Conservation (phyloP, 2,888 invertebrate genomes). For the Amiota mariae region DNA sequence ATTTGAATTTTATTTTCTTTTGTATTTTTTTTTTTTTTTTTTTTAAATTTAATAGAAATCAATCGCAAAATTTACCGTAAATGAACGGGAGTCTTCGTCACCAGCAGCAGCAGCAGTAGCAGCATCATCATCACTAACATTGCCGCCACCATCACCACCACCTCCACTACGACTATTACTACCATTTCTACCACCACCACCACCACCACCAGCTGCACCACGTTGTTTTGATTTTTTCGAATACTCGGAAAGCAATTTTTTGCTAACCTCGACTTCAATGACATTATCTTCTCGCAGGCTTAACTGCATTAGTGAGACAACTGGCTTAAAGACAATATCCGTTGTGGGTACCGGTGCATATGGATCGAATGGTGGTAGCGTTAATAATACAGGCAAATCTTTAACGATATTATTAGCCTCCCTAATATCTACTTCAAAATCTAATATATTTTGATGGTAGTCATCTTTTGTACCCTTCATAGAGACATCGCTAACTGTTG, state of each 20-base stretch:
- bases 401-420: slow-evolving; percentile 55
- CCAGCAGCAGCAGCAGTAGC: not conserved
- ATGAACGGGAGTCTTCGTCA: slow-evolving; percentile 2
- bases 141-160: not conserved
- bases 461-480: no score
- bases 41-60: not conserved
- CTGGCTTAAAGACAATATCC: slow-evolving; percentile 67
- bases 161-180: no score
- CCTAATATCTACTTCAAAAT: not conserved
- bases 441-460: no score
- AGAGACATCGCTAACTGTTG: no score
- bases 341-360: slow-evolving; percentile 64
- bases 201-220: not conserved
- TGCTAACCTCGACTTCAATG: slow-evolving; percentile 66
- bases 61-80: not conserved
- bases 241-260: slow-evolving; percentile 63
- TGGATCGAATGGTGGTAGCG: slow-evolving; percentile 68
- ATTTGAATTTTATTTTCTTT: not conserved
- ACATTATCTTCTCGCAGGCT: slow-evolving; percentile 67
- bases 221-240: slow-evolving; percentile 1
- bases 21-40: not conserved
- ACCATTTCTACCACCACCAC: not conserved
- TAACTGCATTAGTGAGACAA: slow-evolving; percentile 68
- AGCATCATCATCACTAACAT: not conserved
- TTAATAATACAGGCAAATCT: slow-evolving; percentile 63